Evolutionary conservation across 2,888 invertebrate species (phyloP), one percentile per base, ranked within the genome.

Genomic region (Troides oblongomaculatus): DNA sequence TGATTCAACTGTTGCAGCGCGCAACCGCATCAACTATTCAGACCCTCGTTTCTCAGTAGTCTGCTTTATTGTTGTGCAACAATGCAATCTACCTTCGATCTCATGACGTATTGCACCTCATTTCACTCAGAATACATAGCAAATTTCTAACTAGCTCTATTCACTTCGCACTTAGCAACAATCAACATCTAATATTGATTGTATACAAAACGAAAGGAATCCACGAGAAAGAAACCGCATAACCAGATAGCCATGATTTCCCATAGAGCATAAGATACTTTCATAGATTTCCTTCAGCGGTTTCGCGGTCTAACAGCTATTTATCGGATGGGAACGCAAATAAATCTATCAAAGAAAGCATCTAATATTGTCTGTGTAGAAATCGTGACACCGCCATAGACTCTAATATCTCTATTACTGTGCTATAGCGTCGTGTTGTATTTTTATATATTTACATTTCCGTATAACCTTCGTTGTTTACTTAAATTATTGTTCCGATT

Each of bases 151-250:
- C 74, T 72, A 76, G 74, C 70, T 72, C 78, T 79, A 81, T 78
- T 85, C 81, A 80, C 85, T 87, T 84, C 84, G 83, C 83, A 84
- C 80, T 84, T 85, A 83, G 78, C 84, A 84, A 80, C 85, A 81
- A 84, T 82, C 82, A 82, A 84, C 81, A 80, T 83, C 82, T 82
- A 86, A 89, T 89, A 91, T 92, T 91, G 88, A 88, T 89, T 91
- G 91, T 89, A 85, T 79, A 79, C 88, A 88, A 90, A 90, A 90
- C 86, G 89, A 80, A 77, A 79, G 79, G 79, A 80, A 81, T 83
- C 85, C 87, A 88, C 89, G 89, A 84, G 87, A 89, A 89, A 81
- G 81, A 84, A 89, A 90, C 90, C 90, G 80, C 90, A 89, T 76
- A 72, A 78, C 73, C 71, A 84, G 88, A 89, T 90, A 88, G 89